Conservation (phyloP, 2,888 invertebrate species). For the Plebejus melissa region DNA sequence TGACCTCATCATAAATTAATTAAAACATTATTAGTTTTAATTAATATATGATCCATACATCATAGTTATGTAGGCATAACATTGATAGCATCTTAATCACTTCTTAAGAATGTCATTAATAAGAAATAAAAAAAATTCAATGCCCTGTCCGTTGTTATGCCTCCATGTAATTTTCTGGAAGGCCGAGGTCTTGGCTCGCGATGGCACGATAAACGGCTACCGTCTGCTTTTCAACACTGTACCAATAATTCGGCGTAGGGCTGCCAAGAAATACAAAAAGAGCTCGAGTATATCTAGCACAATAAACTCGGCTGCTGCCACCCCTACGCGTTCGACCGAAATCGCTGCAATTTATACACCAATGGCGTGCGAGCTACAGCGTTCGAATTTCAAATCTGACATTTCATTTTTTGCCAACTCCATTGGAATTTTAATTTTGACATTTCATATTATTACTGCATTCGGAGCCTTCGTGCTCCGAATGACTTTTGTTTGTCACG, state of each 20-base stretch:
- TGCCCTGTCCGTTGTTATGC: constrained; percentile 33
- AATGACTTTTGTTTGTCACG: constrained; percentile 11
- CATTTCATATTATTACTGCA: constrained; percentile 24
- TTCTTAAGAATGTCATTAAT: neutral
- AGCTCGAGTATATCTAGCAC: neutral
- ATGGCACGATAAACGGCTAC: constrained; percentile 51
- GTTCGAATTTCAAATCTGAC: constrained; percentile 21
- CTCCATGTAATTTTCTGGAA: constrained; percentile 31
- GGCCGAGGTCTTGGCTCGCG: constrained; percentile 45
- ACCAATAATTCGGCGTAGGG: constrained; percentile 33
- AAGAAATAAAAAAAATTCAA: constrained; percentile 17
- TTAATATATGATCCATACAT: too few relatives aligned
- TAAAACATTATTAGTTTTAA: neutral
- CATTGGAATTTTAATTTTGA: constrained; percentile 26
- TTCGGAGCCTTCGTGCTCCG: neutral
- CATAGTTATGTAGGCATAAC: neutral
- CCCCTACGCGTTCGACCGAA: constrained; percentile 4
- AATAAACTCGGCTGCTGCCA: neutral
- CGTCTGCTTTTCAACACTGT: constrained; percentile 46
- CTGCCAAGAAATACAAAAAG: constrained; percentile 30
- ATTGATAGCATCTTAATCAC: neutral
- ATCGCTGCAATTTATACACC: constrained; percentile 26
- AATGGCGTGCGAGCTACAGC: constrained; percentile 23
- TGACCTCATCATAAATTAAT: constrained; percentile 2
- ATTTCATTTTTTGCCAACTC: constrained; percentile 26